phyloP scores from a whole-genome alignment of 1,140 invertebrate genomes.

The Micrasema longulum region DNA sequence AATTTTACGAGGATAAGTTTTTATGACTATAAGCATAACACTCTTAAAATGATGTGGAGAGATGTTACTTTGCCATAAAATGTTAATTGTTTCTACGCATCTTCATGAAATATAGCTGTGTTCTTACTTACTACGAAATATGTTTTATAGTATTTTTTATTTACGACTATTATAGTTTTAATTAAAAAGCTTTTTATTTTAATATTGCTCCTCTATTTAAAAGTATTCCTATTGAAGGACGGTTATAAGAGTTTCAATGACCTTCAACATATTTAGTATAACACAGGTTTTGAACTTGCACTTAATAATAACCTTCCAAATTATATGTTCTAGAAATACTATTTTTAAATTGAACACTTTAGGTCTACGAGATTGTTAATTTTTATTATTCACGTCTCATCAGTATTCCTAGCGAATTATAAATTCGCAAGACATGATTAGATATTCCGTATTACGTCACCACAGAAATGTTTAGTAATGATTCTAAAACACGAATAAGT shows the following conservation, averaged over 20 bases:
- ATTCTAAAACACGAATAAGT: conserved; percentile 8
- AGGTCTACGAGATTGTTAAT: background rate
- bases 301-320: conserved; percentile 42
- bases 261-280: conserved; percentile 48
- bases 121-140: background rate
- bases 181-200: conserved; percentile 12
- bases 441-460: background rate
- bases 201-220: background rate
- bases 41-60: conserved; percentile 5
- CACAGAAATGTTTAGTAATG: conserved; percentile 23
- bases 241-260: conserved; percentile 37
- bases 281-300: conserved; percentile 27
- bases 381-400: conserved; percentile 28
- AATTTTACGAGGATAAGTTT: conserved; percentile 9
- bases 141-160: too few species aligned
- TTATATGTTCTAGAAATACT: conserved; percentile 18
- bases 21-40: conserved; percentile 5
- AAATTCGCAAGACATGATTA: too few species aligned
- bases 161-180: background rate
- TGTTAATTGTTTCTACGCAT: background rate
- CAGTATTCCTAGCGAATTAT: conserved; percentile 32
- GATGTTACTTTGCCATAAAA: background rate
- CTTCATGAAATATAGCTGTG: background rate
- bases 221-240: conserved; percentile 10
- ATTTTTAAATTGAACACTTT: conserved; percentile 32